Conservation (phyloP, 2,797 vertebrate species). For the Enoplosus armatus region DNA sequence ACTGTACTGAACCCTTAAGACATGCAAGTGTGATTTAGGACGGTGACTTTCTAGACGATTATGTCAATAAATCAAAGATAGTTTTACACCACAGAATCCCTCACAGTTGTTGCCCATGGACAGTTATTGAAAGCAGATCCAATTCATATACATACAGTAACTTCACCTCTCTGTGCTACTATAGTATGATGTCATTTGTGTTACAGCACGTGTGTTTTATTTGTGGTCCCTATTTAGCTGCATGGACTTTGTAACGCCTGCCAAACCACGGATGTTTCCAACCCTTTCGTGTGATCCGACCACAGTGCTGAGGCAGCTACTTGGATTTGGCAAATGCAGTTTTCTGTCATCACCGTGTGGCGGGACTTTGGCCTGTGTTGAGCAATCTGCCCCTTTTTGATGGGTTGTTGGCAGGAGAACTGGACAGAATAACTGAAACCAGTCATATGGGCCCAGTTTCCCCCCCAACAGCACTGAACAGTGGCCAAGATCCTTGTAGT, state of each 20-base stretch:
- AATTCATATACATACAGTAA: background rate
- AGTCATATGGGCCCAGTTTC: background rate
- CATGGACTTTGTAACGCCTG: slow-evolving; percentile 37
- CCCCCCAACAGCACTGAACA: background rate
- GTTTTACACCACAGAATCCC: too few relatives aligned
- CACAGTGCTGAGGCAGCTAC: slow-evolving; percentile 76
- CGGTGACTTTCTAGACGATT: too few relatives aligned
- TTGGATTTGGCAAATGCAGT: slow-evolving; percentile 55
- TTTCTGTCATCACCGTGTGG: slow-evolving; percentile 57
- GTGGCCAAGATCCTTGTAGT: background rate
- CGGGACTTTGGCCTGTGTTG: slow-evolving; percentile 30
- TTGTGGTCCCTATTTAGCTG: slow-evolving; percentile 56
- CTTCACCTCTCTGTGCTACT: slow-evolving; percentile 38
- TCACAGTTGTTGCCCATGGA: too few relatives aligned
- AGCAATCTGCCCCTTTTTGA: slow-evolving; percentile 43
- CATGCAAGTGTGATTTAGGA: too few relatives aligned
- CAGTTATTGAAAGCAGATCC: too few relatives aligned
- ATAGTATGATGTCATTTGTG: slow-evolving; percentile 62
- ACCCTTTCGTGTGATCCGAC: slow-evolving; percentile 50
- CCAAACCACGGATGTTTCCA: slow-evolving; percentile 67
- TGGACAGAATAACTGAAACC: slow-evolving; percentile 41
- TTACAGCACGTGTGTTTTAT: slow-evolving; percentile 61
- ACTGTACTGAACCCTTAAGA: background rate
- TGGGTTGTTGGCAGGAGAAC: slow-evolving; percentile 47
- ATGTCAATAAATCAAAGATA: too few relatives aligned